Conservation (phyloP, 2,113 vertebrate species). For the Edolisoma coerulescens region DNA sequence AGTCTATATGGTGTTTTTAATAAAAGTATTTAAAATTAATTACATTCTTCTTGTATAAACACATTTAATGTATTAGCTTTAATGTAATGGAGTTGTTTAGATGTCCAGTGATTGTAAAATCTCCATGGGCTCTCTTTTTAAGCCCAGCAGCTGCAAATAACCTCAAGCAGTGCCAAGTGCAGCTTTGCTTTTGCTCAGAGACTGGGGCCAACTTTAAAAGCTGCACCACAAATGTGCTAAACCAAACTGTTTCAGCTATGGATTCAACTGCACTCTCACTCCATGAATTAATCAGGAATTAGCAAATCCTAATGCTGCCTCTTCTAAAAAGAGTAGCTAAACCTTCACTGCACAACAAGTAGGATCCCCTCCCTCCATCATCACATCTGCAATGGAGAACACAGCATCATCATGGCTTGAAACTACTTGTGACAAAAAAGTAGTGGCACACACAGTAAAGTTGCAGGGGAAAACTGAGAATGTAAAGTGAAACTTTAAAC, state of each 20-base stretch:
- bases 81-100: background rate
- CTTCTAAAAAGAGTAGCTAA: background rate
- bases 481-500: background rate
- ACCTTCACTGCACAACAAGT: background rate
- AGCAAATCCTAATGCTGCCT: background rate
- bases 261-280: background rate
- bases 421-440: background rate
- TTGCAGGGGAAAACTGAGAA: background rate
- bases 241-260: background rate
- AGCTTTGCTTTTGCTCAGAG: background rate
- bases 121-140: background rate
- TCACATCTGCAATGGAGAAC: background rate
- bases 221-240: background rate
- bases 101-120: background rate
- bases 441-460: background rate
- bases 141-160: background rate
- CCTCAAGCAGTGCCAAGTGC: background rate
- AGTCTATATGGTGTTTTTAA: background rate
- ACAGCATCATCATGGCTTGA: background rate
- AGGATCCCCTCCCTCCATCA: background rate
- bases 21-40: background rate
- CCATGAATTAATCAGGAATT: background rate
- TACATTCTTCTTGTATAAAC: background rate
- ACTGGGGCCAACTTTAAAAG: background rate
- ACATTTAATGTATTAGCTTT: background rate